Percentiles rank a stretch among this genome's conserved stretches.
These are phyloP conservation scores for Lepidonotus clava DNA, from an alignment of 2,888 invertebrate species.

Conservation along the genomic window DNA sequence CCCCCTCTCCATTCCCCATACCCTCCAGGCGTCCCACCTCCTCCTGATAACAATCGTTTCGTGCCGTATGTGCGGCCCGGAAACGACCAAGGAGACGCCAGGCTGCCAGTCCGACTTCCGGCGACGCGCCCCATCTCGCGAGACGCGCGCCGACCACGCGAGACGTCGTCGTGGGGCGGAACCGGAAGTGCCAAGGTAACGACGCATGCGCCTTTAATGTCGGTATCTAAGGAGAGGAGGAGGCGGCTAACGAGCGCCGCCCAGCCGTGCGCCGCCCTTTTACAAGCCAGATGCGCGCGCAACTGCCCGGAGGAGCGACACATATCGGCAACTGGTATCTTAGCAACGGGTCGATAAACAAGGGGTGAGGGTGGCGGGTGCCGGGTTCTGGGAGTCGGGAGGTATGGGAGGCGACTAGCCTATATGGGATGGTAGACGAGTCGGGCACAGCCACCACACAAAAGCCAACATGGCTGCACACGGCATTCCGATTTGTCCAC, in stretches of 20 bases:
- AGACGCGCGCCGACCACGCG: background rate
- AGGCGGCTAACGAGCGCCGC: background rate
- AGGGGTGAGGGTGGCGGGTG: background rate
- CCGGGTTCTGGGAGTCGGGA: background rate
- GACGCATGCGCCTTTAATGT: constrained; percentile 2
- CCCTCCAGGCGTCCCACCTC: no score
- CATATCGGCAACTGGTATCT: background rate
- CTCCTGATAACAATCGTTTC: no score
- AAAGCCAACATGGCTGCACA: background rate
- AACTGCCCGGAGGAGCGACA: no score
- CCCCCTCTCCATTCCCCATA: no score
- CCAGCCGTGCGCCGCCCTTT: background rate
- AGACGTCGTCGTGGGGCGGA: background rate
- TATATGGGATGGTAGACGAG: no score
- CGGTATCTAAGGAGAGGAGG: background rate
- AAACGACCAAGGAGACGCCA: background rate
- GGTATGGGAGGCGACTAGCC: background rate
- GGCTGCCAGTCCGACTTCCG: background rate
- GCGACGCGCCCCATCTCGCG: background rate
- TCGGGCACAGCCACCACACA: background rate
- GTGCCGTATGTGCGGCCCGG: background rate
- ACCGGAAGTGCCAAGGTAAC: constrained; percentile 28
- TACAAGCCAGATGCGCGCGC: background rate
- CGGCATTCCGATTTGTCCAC: background rate
- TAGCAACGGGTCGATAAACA: background rate